A percentile compares a stretch with the other conserved stretches of the same genome.
Conservation (phyloP, 2,888 invertebrate genomes). For the Mesorhabditis spiculigera region DNA sequence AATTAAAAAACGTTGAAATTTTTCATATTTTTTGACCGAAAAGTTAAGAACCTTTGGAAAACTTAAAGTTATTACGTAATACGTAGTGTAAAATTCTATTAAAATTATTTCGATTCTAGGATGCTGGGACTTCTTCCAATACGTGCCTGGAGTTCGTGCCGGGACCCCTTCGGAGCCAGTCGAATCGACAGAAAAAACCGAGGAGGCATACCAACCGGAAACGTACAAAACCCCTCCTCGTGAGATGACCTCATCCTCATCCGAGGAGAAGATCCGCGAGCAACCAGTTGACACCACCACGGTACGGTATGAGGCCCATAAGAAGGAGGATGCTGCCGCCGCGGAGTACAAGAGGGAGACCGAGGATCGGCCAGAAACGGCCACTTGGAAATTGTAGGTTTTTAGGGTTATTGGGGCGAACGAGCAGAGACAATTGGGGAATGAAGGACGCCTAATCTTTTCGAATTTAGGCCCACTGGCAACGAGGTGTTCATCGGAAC, state of each 20-base stretch:
- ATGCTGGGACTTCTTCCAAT: slow-evolving; percentile 4
- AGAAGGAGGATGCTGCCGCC: not conserved
- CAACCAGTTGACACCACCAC: not conserved
- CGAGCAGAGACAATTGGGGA: not conserved
- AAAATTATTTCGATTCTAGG: not conserved
- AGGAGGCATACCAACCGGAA: not conserved
- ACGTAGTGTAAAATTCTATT: no score
- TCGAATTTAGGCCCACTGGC: not conserved
- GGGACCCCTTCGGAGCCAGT: not conserved
- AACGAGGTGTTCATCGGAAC: not conserved
- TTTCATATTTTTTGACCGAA: no score
- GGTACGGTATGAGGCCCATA: not conserved
- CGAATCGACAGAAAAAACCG: not conserved
- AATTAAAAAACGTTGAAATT: no score
- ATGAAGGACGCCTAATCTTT: not conserved
- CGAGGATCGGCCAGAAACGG: not conserved
- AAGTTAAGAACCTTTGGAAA: no score
- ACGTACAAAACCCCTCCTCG: no score
- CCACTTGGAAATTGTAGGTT: slow-evolving; percentile 3
- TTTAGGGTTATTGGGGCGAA: not conserved
- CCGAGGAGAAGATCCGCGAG: not conserved
- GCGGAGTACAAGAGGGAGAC: not conserved
- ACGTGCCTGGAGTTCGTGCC: not conserved
- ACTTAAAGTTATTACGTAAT: no score
- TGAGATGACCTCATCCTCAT: not conserved